phyloP scores from a whole-genome alignment of 2,113 vertebrate species.

The Triplophysa rosa region DNA sequence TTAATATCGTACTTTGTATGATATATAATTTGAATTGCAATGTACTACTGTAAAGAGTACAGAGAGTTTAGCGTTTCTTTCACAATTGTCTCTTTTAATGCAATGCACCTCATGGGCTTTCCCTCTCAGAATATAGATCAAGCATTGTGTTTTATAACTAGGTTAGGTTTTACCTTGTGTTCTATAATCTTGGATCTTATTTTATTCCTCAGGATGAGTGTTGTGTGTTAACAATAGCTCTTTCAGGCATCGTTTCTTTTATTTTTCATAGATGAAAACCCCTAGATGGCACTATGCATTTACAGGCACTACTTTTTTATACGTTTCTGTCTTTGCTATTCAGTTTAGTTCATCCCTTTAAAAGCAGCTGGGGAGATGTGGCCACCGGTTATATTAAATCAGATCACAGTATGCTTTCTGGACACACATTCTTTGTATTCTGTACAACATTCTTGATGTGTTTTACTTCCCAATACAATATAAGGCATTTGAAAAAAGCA shows the following conservation, averaged over 20 bases:
- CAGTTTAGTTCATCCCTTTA: not conserved
- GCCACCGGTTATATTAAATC: not conserved
- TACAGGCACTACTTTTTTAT: conserved; percentile 27
- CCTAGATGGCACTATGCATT: conserved; percentile 71
- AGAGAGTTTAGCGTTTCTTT: not conserved
- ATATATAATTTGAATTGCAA: not conserved
- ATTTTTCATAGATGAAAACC: conserved; percentile 48
- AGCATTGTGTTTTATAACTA: not conserved
- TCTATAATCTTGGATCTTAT: not conserved
- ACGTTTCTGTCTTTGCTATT: conserved; percentile 17
- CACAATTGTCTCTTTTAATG: not conserved
- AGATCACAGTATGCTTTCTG: not conserved
- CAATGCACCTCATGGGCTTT: not conserved
- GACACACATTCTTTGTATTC: not conserved
- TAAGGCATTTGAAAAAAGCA: not conserved
- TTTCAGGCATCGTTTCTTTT: not conserved
- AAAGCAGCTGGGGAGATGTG: not conserved
- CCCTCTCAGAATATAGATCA: not conserved
- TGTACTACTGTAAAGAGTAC: too few species aligned
- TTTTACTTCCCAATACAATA: not conserved
- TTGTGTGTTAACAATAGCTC: conserved; percentile 12
- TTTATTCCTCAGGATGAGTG: not conserved
- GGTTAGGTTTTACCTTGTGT: not conserved
- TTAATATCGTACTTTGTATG: not conserved
- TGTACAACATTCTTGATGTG: not conserved